Conservation (phyloP, 30 jellyfish, hydroid and myxozoan genomes). For the Turritopsis rubra region DNA sequence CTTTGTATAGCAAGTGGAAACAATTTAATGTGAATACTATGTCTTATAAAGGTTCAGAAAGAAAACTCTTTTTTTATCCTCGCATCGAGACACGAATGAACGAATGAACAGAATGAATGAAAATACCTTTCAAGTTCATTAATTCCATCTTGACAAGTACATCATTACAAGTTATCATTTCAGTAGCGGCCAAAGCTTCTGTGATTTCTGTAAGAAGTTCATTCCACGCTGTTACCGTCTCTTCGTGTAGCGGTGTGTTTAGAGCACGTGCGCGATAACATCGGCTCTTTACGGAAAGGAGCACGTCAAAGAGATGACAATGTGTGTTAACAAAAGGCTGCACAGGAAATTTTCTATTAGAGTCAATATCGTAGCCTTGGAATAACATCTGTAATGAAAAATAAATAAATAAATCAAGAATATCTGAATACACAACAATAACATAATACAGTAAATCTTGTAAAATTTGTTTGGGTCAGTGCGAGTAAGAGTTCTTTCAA, state of each 20-base stretch:
- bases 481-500: too few species aligned
- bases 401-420: not conserved
- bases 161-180: not conserved
- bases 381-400: conserved; percentile 33
- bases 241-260: not conserved
- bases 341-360: conserved; percentile 8
- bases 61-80: too few species aligned
- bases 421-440: too few species aligned
- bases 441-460: too few species aligned
- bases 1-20: too few species aligned
- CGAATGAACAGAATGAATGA: not conserved
- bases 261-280: conserved; percentile 25
- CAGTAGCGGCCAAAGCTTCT: not conserved
- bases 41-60: too few species aligned
- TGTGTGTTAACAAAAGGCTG: conserved; percentile 32
- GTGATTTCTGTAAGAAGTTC: not conserved
- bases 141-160: not conserved
- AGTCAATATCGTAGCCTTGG: conserved; percentile 41
- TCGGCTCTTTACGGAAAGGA: conserved; percentile 48
- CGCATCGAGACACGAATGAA: too few species aligned
- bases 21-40: too few species aligned
- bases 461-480: too few species aligned
- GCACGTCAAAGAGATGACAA: conserved; percentile 17
- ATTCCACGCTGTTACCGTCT: not conserved
- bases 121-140: not conserved